These are phyloP conservation scores for Patella pellucida DNA, from an alignment of 2,888 invertebrate species.

Conservation along the genomic window DNA sequence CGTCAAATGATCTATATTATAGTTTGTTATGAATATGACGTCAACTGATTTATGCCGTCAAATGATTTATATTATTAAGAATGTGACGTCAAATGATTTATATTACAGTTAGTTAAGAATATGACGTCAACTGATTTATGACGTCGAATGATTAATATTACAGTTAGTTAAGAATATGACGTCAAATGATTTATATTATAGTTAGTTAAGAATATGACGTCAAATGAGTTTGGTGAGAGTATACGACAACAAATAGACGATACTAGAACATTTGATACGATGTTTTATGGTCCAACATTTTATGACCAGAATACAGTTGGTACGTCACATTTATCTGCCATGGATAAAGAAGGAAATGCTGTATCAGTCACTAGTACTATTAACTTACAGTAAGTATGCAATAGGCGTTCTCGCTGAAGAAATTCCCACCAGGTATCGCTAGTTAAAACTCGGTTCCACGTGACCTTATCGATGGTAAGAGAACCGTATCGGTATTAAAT, in stretches of 20 bases:
- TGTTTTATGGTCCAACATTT: slow-evolving; percentile 72
- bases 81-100: slow-evolving; percentile 53
- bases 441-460: too few relatives aligned
- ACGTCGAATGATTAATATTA: slow-evolving; percentile 43
- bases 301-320: slow-evolving; percentile 76
- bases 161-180: slow-evolving; percentile 63
- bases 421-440: too few relatives aligned
- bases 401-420: too few relatives aligned
- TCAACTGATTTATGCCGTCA: neutral
- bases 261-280: slow-evolving; percentile 51
- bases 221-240: slow-evolving; percentile 49
- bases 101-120: slow-evolving; percentile 55
- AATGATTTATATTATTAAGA: slow-evolving; percentile 34
- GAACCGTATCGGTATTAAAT: too few relatives aligned
- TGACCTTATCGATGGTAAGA: too few relatives aligned
- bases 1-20: too few relatives aligned
- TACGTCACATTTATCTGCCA: slow-evolving; percentile 90
- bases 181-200: slow-evolving; percentile 39
- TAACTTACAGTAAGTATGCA: slow-evolving; percentile 83
- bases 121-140: slow-evolving; percentile 56
- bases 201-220: slow-evolving; percentile 62
- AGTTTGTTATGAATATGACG: too few relatives aligned
- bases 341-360: slow-evolving; percentile 90
- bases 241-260: slow-evolving; percentile 59
- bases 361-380: slow-evolving; percentile 93